phyloP scores from a whole-genome alignment of 2,888 invertebrate species.

The Platerodrilus igneus region DNA sequence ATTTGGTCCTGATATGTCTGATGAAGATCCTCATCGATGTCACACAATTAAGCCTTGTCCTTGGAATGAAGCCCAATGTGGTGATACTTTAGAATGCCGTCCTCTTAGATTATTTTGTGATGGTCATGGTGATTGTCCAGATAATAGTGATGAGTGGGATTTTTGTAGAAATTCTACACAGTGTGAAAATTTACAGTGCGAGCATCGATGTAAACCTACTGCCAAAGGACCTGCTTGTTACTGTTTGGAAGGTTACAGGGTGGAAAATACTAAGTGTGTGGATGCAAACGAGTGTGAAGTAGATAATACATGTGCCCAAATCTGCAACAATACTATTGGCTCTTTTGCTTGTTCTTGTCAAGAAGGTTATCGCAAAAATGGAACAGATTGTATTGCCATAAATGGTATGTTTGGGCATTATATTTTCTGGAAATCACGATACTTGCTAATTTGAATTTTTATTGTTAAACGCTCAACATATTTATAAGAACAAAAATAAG shows the following conservation, averaged over 20 bases:
- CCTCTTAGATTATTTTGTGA: conserved; percentile 64
- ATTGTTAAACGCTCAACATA: too few relatives aligned
- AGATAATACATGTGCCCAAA: conserved; percentile 69
- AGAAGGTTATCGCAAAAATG: conserved; percentile 60
- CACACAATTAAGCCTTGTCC: conserved; percentile 60
- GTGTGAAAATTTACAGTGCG: conserved; percentile 40
- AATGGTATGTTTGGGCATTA: conserved; percentile 70
- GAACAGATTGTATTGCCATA: conserved; percentile 60
- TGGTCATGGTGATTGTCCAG: conserved; percentile 60
- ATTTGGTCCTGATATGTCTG: conserved; percentile 56
- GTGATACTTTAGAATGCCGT: conserved; percentile 56
- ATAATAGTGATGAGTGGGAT: conserved; percentile 68
- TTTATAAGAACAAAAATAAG: too few relatives aligned
- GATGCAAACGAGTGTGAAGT: conserved; percentile 75
- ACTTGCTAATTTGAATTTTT: too few relatives aligned
- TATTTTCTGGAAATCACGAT: too few relatives aligned
- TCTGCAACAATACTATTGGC: conserved; percentile 63
- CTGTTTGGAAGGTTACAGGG: conserved; percentile 65
- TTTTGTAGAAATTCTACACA: conserved; percentile 54
- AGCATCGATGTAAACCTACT: conserved; percentile 66
- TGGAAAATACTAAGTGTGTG: conserved; percentile 59
- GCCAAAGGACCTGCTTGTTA: conserved; percentile 68
- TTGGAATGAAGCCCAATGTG: conserved; percentile 66
- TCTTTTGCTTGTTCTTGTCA: conserved; percentile 71
- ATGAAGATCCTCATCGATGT: conserved; percentile 64